A percentile compares a stretch with the other conserved stretches of the same genome.
Evolutionary conservation across 2,888 invertebrate species (phyloP).

Genomic region (Encarsia formosa): DNA sequence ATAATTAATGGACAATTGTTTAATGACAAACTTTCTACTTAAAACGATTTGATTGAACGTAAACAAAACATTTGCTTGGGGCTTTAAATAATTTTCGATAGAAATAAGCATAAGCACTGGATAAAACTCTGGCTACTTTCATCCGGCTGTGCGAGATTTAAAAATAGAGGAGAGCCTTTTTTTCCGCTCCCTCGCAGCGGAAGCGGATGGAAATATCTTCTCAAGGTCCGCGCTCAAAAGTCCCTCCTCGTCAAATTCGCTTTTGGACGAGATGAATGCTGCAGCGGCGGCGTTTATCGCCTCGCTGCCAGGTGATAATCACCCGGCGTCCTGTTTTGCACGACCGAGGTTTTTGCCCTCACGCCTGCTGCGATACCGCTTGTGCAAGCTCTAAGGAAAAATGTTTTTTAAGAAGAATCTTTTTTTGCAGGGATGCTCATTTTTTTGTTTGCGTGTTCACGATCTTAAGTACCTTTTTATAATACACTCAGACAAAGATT

Average conservation of each 20-base stretch:
- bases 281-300: slow-evolving; percentile 1
- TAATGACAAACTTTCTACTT: too few relatives aligned
- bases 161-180: slow-evolving; percentile 22
- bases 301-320: neutral
- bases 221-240: slow-evolving; percentile 19
- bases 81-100: too few relatives aligned
- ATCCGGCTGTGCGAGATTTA: slow-evolving; percentile 20
- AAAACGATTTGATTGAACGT: too few relatives aligned
- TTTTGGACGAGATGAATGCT: neutral
- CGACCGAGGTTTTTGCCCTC: neutral
- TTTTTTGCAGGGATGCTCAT: too few relatives aligned
- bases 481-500: too few relatives aligned
- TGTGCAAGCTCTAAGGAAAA: neutral
- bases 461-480: too few relatives aligned
- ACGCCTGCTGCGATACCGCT: neutral
- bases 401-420: too few relatives aligned
- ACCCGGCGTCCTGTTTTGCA: slow-evolving; percentile 2
- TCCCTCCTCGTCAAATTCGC: slow-evolving; percentile 1
- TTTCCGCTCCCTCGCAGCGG: slow-evolving; percentile 16
- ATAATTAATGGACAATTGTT: too few relatives aligned
- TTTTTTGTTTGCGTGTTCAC: too few relatives aligned
- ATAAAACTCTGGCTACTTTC: neutral
- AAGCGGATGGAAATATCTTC: slow-evolving; percentile 29
- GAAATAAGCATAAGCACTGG: too few relatives aligned
- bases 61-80: too few relatives aligned